phyloP scores from a whole-genome alignment of 2,113 vertebrate genomes.

The Xerus inauris region DNA sequence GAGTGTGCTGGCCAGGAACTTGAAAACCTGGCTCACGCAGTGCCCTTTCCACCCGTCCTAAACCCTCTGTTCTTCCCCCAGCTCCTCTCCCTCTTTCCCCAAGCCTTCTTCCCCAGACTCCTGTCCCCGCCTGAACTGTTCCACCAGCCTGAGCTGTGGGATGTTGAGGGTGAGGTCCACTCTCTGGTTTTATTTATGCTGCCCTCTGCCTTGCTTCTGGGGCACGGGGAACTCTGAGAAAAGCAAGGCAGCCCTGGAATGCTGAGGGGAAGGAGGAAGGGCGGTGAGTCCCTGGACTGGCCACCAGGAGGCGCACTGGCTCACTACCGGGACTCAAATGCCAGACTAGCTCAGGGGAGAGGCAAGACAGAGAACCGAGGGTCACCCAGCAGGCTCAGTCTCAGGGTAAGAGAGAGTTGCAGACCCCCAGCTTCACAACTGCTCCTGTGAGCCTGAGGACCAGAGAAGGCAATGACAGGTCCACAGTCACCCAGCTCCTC shows the following conservation, averaged over 20 bases:
- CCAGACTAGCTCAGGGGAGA: fast-evolving
- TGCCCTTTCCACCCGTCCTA: neutral
- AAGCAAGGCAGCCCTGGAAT: no score
- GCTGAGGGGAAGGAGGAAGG: neutral
- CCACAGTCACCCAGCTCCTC: neutral
- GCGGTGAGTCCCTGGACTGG: neutral
- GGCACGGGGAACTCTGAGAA: neutral
- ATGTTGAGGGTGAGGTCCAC: neutral
- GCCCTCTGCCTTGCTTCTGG: neutral
- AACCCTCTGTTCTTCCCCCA: neutral
- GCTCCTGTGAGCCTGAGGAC: neutral
- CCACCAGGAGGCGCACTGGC: neutral
- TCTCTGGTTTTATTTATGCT: neutral
- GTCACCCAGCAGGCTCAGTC: neutral
- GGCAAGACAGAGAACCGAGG: neutral
- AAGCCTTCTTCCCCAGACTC: neutral
- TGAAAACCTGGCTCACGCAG: neutral
- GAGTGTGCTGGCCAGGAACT: neutral
- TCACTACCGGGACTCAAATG: fast-evolving
- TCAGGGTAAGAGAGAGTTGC: neutral
- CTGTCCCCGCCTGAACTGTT: neutral
- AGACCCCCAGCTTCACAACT: neutral
- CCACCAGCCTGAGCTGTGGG: neutral
- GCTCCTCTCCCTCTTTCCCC: neutral
- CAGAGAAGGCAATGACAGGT: neutral